Evolutionary conservation across 64 coral and sea anemone species (phyloP), one percentile per base, ranked within the genome.

Genomic region (Actinia equina): DNA sequence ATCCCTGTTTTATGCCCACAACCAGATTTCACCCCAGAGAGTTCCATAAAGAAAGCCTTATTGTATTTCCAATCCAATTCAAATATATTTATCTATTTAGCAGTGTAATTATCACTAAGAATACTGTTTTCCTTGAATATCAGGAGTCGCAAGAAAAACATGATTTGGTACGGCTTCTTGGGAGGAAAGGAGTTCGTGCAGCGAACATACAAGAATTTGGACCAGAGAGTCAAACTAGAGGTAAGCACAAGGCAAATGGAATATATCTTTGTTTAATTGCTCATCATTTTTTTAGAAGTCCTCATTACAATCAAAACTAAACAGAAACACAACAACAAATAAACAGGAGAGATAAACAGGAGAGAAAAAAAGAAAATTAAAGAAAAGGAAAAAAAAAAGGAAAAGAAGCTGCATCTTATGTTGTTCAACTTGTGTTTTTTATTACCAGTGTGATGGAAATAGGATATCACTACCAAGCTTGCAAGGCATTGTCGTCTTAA

Each of bases 401-500:
- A 37, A 37, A 37, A 37, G 30, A 37, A 37, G 30, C 30, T 77
- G 71, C 22, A 7, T 41, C 77, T 79, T 1, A 77, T 59, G 0
- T 12, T 84, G 43, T 64, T 86, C 2, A 20, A 25, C 51, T 46
- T 88, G 17, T 18, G 23, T 85, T 82, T 2, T 49, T 86, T 77
- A 18, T 71, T 93, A 11, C 15, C 86, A 99, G 97, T 95, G 93
- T 77, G 97, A 99, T 70, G 97, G 97, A 4, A 93, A 99, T 55
- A 93, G 91, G 76, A 90, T 99, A 16, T 86, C 94, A 79, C 93
- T 99, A 76, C 97, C 97, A 63, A 95, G 93, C 57, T 89, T 99
- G 19, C 93, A 95, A 95, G 97, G 97, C 43, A 95, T 99, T 78
- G 97, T 99, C 4, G 97, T 99, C 57, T 86, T 99, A 57, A 99